Evolutionary conservation across 1,140 invertebrate genomes (phyloP).

Genomic region (Calliopsis andreniformis): DNA sequence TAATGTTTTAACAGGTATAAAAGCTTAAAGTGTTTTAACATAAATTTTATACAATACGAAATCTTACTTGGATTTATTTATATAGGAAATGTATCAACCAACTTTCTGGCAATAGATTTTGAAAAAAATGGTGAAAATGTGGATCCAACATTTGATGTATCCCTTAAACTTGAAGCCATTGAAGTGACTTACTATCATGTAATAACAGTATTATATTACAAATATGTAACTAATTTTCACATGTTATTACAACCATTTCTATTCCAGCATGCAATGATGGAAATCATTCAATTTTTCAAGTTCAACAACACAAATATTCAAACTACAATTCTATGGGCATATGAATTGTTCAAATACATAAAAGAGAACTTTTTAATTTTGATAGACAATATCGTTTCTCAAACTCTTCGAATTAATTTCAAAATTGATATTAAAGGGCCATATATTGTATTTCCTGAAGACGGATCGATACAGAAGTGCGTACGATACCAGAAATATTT

Average conservation of each 20-base stretch:
- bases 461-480: conserved; percentile 89
- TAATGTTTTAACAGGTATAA: conserved; percentile 84
- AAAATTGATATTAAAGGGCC: conserved; percentile 90
- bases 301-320: conserved; percentile 75
- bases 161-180: conserved; percentile 86
- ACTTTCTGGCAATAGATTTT: conserved; percentile 89
- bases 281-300: conserved; percentile 89
- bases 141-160: conserved; percentile 87
- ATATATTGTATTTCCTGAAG: conserved; percentile 89
- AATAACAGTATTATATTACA: conserved; percentile 51
- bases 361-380: conserved; percentile 65
- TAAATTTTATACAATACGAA: neutral
- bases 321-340: conserved; percentile 68
- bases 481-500: conserved; percentile 57
- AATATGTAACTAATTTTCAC: too few species aligned
- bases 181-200: conserved; percentile 92
- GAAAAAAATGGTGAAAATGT: conserved; percentile 87
- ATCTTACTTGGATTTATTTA: conserved; percentile 49
- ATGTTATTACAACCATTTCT: too few species aligned
- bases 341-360: conserved; percentile 66
- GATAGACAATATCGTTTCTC: conserved; percentile 74
- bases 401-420: conserved; percentile 87
- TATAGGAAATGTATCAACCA: conserved; percentile 84
- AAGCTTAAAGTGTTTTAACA: neutral
- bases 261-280: conserved; percentile 87